Evolutionary conservation across 92 coral and sea anemone genomes (phyloP).

Genomic region (Porites lobata): DNA sequence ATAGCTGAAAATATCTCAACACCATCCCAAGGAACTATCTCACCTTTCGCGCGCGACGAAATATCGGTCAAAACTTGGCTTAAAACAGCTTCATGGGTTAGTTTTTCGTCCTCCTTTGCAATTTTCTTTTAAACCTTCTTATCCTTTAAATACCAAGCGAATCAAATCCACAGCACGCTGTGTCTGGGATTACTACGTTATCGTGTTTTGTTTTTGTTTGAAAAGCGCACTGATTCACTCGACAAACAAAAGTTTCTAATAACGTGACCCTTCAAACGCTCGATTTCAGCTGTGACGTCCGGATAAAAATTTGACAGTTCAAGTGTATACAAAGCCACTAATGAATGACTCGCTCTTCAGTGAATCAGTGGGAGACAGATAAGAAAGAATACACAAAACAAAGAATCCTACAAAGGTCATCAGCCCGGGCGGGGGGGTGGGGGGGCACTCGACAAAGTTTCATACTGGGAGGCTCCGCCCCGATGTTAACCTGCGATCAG

Average conservation of each 20-base stretch:
- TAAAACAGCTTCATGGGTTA: no score
- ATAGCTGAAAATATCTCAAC: neutral
- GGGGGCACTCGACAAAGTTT: no score
- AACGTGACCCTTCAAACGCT: slow-evolving; percentile 26
- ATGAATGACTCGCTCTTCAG: slow-evolving; percentile 14
- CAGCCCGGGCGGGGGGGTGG: no score
- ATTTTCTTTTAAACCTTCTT: neutral
- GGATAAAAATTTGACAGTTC: slow-evolving; percentile 21
- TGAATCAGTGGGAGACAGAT: slow-evolving; percentile 2
- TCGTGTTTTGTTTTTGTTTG: slow-evolving; percentile 43
- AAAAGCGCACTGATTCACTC: slow-evolving; percentile 28
- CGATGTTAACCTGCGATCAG: no score
- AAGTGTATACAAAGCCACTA: slow-evolving; percentile 19
- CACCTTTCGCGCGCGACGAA: slow-evolving; percentile 10
- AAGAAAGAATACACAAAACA: neutral
- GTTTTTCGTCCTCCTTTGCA: neutral
- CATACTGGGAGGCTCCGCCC: no score
- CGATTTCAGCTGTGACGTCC: slow-evolving; percentile 24
- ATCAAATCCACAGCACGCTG: neutral
- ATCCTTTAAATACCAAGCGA: slow-evolving; percentile 16
- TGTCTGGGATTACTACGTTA: slow-evolving; percentile 9
- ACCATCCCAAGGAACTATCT: neutral
- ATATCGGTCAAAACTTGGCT: neutral
- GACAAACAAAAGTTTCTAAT: slow-evolving; percentile 9
- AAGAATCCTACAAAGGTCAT: neutral